Percentiles rank a stretch among this genome's conserved stretches.
These are phyloP conservation scores for Etheostoma nigrum DNA, from an alignment of 2,797 vertebrate genomes.

Conservation along the genomic window DNA sequence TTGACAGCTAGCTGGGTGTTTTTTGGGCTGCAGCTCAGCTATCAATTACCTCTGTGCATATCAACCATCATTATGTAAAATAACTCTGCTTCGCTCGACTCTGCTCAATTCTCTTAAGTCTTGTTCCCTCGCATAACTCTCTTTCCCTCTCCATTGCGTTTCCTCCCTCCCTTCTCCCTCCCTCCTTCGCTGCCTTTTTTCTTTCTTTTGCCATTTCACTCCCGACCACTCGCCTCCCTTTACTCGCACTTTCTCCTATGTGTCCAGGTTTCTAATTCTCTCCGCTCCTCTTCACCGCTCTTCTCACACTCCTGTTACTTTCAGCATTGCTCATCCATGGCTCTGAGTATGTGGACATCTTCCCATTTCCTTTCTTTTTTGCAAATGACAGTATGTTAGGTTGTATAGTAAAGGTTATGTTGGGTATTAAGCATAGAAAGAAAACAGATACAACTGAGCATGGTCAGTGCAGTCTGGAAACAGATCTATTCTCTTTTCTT, in stretches of 20 bases:
- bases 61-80: constrained; percentile 97
- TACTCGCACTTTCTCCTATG: constrained; percentile 37
- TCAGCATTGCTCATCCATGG: constrained; percentile 24
- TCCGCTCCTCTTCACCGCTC: constrained; percentile 16
- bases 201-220: constrained; percentile 57
- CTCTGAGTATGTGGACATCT: constrained; percentile 25
- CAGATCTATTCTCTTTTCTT: not conserved
- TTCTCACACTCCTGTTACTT: constrained; percentile 31
- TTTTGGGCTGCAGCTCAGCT: constrained; percentile 88
- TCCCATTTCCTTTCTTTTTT: constrained; percentile 6
- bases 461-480: constrained; percentile 13
- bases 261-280: constrained; percentile 38
- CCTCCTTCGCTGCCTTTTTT: constrained; percentile 62
- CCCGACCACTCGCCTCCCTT: constrained; percentile 35
- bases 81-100: constrained; percentile 88
- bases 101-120: constrained; percentile 79
- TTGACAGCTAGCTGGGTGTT: constrained; percentile 85
- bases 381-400: constrained; percentile 21
- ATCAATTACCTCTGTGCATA: constrained; percentile 98
- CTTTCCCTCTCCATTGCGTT: constrained; percentile 60
- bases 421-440: constrained; percentile 13
- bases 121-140: constrained; percentile 75
- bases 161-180: constrained; percentile 29
- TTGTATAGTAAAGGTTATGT: constrained; percentile 18
- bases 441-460: not conserved